These are phyloP conservation scores for Trichonephila clavata DNA, from an alignment of 1,140 invertebrate genomes.

Conservation along the genomic window DNA sequence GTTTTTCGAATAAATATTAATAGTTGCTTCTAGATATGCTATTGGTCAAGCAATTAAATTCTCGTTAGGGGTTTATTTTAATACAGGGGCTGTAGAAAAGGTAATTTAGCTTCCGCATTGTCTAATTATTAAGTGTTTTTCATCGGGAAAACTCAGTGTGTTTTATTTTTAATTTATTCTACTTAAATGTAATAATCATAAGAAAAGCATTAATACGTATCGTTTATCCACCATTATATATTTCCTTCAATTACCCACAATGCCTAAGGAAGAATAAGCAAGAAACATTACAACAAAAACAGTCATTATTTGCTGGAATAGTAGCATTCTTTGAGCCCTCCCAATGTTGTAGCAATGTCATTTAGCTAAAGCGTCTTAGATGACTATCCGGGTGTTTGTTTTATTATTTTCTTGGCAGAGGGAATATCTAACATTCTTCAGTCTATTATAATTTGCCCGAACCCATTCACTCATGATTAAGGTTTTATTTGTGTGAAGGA, in stretches of 20 bases:
- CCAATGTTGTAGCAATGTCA: neutral
- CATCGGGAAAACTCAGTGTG: neutral
- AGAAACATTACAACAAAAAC: neutral
- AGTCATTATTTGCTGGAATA: conserved; percentile 4
- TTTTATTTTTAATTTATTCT: neutral
- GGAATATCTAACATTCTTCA: neutral
- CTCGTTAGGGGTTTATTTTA: neutral
- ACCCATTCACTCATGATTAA: neutral
- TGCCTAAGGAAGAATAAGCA: neutral
- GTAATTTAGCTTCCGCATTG: neutral
- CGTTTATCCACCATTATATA: neutral
- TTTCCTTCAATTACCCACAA: neutral
- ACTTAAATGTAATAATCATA: neutral
- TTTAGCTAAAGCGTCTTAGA: neutral
- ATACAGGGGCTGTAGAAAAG: too few relatives aligned
- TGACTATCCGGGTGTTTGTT: neutral
- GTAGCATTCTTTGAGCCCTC: neutral
- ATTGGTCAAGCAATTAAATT: neutral
- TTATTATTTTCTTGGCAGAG: conserved; percentile 8
- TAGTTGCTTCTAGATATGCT: neutral
- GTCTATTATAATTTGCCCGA: neutral
- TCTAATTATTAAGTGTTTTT: neutral
- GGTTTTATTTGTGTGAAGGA: neutral
- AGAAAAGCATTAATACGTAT: neutral
- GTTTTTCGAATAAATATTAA: too few relatives aligned